phyloP scores from a whole-genome alignment of 2,888 invertebrate genomes.

The Heliconius sara region DNA sequence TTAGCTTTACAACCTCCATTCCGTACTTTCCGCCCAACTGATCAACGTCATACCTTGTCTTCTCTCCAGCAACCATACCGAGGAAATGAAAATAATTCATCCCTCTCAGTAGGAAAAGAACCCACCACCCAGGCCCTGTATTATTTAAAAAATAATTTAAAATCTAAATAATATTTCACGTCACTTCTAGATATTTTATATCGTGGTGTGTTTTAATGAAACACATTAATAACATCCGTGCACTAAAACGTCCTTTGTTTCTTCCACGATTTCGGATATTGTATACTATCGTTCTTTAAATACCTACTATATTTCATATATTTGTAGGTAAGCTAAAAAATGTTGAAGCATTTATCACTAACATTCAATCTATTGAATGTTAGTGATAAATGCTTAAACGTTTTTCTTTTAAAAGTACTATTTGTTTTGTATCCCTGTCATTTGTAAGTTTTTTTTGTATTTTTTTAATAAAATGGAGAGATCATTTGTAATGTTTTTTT shows the following conservation, averaged over 20 bases:
- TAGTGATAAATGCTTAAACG: neutral
- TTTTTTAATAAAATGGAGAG: too few relatives aligned
- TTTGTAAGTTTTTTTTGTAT: neutral
- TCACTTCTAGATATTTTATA: constrained; percentile 41
- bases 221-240: constrained; percentile 73
- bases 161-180: neutral
- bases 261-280: constrained; percentile 62
- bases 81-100: too few relatives aligned
- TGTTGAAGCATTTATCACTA: too few relatives aligned
- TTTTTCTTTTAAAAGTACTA: neutral
- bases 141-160: too few relatives aligned
- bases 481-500: too few relatives aligned
- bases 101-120: too few relatives aligned
- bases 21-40: too few relatives aligned
- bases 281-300: constrained; percentile 51
- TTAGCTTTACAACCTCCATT: too few relatives aligned
- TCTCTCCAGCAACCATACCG: too few relatives aligned
- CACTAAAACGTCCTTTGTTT: constrained; percentile 69
- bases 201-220: constrained; percentile 61
- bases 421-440: neutral
- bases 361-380: neutral
- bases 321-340: neutral
- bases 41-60: too few relatives aligned
- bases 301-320: constrained; percentile 4
- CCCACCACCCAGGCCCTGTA: too few relatives aligned